Evolutionary conservation across 92 coral and sea anemone genomes (phyloP), one percentile per base, ranked within the genome.

Genomic region (Zoanthus sansibaricus): DNA sequence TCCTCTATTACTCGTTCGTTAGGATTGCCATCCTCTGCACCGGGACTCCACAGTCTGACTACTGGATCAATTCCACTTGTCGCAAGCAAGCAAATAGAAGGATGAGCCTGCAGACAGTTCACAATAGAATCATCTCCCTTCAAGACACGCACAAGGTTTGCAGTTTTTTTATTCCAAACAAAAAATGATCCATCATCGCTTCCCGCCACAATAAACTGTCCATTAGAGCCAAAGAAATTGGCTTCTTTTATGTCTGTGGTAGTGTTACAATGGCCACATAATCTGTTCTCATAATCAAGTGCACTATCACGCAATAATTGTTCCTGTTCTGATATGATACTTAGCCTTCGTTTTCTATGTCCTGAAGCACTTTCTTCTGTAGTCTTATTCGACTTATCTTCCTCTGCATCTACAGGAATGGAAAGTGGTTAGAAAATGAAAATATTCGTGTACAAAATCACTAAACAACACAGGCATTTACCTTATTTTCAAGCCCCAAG

Each of bases 61-160:
- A 97, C 98, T 11, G 98, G 99, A 87, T 97, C 99, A 74, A 97
- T 97, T 14, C 99, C 99, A 86, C 99, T 97, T 47, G 99, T 97
- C 77, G 99, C 98, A 73, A 97, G 82, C 83, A 97, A 91, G 89
- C 99, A 97, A 58, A 87, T 79, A 45, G 96, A 92, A 4, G 99
- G 98, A 71, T 97, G 99, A 77, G 99, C 97, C 88, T 97, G 99
- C 21, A 97, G 88, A 88, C 99, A 97, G 90, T 97, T 97, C 59
- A 97, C 99, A 33, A 97, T 97, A 3, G 99, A 97, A 20, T 97
- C 99, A 33, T 97, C 99, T 10, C 99, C 99, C 80, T 97, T 97
- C 11, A 97, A 89, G 13, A 97, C 96, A 15, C 97, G 92, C 16
- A 93, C 82, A 42, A 97, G 92, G 82, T 97, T 97, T n/a, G 99